phyloP scores from a whole-genome alignment of 2,888 invertebrate species.

The Amblyteles armatorius region DNA sequence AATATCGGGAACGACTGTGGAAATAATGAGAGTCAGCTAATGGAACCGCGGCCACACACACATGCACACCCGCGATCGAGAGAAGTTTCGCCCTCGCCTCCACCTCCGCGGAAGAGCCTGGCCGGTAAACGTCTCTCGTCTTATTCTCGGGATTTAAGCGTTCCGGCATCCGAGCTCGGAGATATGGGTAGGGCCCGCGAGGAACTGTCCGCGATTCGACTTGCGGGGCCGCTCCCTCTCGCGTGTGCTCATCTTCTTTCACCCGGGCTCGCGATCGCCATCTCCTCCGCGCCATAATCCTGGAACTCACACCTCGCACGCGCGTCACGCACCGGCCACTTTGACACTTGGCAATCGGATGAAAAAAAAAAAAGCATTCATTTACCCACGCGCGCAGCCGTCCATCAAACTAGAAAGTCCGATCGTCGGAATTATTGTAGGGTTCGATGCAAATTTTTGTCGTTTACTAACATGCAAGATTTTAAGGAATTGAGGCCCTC shows the following conservation, averaged over 20 bases:
- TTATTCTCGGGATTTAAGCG: conserved; percentile 75
- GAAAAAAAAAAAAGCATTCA: conserved; percentile 20
- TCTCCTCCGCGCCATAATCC: conserved; percentile 67
- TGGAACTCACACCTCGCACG: conserved; percentile 66
- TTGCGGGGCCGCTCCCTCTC: conserved; percentile 68
- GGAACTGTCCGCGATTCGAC: conserved; percentile 56
- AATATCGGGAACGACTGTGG: conserved; percentile 38
- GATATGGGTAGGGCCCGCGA: conserved; percentile 74
- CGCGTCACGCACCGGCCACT: conserved; percentile 66
- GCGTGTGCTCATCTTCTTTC: conserved; percentile 64
- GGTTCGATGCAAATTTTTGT: too few relatives aligned
- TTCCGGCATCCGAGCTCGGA: conserved; percentile 70
- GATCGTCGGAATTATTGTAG: too few relatives aligned
- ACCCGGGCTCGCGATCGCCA: conserved; percentile 61
- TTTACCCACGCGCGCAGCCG: neutral
- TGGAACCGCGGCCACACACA: conserved; percentile 26
- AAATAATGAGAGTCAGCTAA: conserved; percentile 54
- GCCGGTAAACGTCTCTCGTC: conserved; percentile 74
- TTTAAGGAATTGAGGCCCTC: too few relatives aligned
- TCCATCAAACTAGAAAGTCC: neutral
- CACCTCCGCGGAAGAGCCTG: conserved; percentile 76
- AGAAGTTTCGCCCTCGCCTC: conserved; percentile 73
- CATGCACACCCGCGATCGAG: conserved; percentile 62
- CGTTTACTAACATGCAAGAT: too few relatives aligned
- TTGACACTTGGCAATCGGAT: conserved; percentile 24